These are phyloP conservation scores for Argentina silus DNA, from an alignment of 2,797 vertebrate genomes.

Conservation along the genomic window DNA sequence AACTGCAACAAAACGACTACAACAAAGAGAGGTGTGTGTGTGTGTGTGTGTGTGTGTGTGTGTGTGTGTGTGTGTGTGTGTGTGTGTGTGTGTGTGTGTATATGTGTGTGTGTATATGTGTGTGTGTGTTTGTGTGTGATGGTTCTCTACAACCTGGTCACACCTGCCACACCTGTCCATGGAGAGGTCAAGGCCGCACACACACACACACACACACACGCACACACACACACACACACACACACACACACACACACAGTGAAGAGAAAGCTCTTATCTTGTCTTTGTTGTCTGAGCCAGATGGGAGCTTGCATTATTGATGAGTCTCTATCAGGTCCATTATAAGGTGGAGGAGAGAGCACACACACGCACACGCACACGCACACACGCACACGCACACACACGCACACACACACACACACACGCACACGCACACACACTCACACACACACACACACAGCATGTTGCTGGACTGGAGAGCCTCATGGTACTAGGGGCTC, in stretches of 20 bases:
- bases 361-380: neutral
- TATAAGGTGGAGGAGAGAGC: constrained; percentile 23
- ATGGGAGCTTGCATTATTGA: constrained; percentile 67
- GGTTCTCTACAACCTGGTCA: too few relatives aligned
- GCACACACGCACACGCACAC: too few relatives aligned
- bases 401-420: too few relatives aligned
- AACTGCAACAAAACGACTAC: constrained; percentile 22
- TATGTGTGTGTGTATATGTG: too few relatives aligned
- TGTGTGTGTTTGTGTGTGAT: too few relatives aligned
- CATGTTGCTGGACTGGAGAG: neutral
- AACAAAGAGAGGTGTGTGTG: constrained; percentile 19
- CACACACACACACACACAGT: constrained; percentile 5
- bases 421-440: too few relatives aligned
- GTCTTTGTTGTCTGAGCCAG: constrained; percentile 30
- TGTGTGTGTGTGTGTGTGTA: too few relatives aligned
- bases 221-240: constrained; percentile 1
- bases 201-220: constrained; percentile 17
- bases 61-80: too few relatives aligned
- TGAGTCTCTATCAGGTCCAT: constrained; percentile 56
- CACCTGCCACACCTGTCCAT: constrained; percentile 1
- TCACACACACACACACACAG: too few relatives aligned
- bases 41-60: neutral
- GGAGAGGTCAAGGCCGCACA: constrained; percentile 4
- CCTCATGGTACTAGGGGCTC: neutral
- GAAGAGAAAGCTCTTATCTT: constrained; percentile 10